Evolutionary conservation across 2,113 vertebrate species (phyloP).

Genomic region (Verasper variegatus): DNA sequence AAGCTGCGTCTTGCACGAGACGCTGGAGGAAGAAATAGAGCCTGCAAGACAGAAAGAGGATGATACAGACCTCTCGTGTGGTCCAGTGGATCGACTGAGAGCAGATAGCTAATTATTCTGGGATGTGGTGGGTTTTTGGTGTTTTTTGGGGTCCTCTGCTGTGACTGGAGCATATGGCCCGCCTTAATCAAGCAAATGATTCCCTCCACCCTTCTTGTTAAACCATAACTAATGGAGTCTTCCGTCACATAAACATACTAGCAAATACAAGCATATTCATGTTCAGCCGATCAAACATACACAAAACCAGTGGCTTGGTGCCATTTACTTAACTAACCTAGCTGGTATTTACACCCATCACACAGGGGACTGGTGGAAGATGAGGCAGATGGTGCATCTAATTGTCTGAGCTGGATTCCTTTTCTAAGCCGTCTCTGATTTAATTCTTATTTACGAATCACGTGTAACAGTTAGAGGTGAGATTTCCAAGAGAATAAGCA

Average conservation of each 20-base stretch:
- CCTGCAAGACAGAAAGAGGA: constrained; percentile 10
- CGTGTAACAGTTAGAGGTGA: constrained; percentile 41
- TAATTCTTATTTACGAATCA: constrained; percentile 56
- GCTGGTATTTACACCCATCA: constrained; percentile 64
- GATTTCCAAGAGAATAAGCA: constrained; percentile 56
- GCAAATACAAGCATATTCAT: constrained; percentile 51
- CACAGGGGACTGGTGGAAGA: constrained; percentile 56
- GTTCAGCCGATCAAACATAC: constrained; percentile 44
- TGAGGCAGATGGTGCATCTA: constrained; percentile 71
- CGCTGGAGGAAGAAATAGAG: constrained; percentile 17
- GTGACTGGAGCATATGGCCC: constrained; percentile 70
- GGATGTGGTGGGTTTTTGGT: constrained; percentile 54
- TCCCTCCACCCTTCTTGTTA: constrained; percentile 60
- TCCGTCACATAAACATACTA: constrained; percentile 27
- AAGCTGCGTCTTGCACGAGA: constrained; percentile 10
- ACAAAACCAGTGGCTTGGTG: constrained; percentile 52
- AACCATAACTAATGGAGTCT: constrained; percentile 42
- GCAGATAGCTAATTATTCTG: constrained; percentile 75
- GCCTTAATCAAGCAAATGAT: constrained; percentile 75
- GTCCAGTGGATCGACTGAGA: constrained; percentile 58
- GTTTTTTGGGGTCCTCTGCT: constrained; percentile 45
- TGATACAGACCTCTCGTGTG: constrained; percentile 30
- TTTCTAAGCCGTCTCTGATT: constrained; percentile 55
- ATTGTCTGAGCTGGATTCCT: constrained; percentile 65
- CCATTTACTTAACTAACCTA: constrained; percentile 71